Conservation (phyloP, 2,797 vertebrate species). For the Helicolenus hilgendorfi region DNA sequence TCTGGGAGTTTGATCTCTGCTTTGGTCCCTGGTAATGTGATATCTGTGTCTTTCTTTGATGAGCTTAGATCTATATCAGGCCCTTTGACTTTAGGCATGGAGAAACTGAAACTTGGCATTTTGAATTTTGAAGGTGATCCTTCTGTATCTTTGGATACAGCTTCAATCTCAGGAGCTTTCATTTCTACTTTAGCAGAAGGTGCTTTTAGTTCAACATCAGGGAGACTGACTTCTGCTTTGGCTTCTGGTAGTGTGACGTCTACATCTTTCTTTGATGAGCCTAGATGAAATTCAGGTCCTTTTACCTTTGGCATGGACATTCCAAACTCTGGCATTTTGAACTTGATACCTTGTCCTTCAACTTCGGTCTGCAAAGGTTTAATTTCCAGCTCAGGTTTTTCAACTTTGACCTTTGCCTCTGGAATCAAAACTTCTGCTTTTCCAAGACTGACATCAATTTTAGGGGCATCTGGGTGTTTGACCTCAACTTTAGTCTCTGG, state of each 20-base stretch:
- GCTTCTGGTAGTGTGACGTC: slow-evolving; percentile 19
- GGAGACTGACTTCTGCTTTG: slow-evolving; percentile 6
- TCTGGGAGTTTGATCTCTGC: not conserved
- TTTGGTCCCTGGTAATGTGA: slow-evolving; percentile 9
- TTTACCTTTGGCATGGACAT: slow-evolving; percentile 54
- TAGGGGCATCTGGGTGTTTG: not conserved
- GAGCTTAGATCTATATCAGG: slow-evolving; percentile 38
- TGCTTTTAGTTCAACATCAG: slow-evolving; percentile 32
- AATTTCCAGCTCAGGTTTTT: too few species aligned
- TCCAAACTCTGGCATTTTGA: slow-evolving; percentile 59
- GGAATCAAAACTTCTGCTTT: too few species aligned
- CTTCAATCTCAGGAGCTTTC: slow-evolving; percentile 1
- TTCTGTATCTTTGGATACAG: too few species aligned
- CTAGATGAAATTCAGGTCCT: slow-evolving; percentile 47
- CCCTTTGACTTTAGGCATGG: slow-evolving; percentile 17
- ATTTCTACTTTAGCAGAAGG: slow-evolving; percentile 28
- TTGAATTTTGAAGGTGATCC: not conserved
- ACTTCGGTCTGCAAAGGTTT: not conserved
- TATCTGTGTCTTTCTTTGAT: slow-evolving; percentile 31
- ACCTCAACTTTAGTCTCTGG: not conserved
- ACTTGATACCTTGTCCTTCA: not conserved
- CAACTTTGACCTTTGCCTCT: too few species aligned
- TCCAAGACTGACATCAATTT: not conserved
- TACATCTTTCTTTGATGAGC: slow-evolving; percentile 34
- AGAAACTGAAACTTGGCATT: not conserved